Evolutionary conservation across 1,140 invertebrate species (phyloP).

Genomic region (Bathynomus jamesi): DNA sequence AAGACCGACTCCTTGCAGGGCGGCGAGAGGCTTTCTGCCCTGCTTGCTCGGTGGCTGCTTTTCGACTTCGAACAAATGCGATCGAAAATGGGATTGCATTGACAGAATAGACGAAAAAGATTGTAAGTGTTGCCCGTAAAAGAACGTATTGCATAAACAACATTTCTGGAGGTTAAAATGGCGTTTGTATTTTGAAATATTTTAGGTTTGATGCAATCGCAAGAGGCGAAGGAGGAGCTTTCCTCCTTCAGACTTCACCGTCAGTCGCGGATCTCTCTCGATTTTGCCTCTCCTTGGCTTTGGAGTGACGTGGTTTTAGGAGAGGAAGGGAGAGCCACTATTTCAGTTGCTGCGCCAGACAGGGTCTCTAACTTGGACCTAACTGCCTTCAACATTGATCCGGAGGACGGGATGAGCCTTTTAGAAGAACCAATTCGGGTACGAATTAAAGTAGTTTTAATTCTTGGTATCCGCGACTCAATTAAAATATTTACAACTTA

Average conservation of each 20-base stretch:
- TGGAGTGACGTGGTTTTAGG: background rate
- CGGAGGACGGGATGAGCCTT: background rate
- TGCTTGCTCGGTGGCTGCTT: constrained; percentile 68
- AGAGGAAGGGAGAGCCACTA: background rate
- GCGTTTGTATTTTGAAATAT: background rate
- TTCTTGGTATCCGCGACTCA: too few relatives aligned
- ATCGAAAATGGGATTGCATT: constrained; percentile 52
- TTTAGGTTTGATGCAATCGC: background rate
- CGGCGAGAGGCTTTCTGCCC: constrained; percentile 51
- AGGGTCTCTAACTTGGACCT: background rate
- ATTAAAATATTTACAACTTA: too few relatives aligned
- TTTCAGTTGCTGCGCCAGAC: background rate
- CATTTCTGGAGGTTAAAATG: background rate
- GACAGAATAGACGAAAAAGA: constrained; percentile 40
- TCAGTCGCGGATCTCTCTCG: background rate
- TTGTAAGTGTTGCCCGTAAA: constrained; percentile 20
- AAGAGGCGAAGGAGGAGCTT: background rate
- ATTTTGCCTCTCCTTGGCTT: background rate
- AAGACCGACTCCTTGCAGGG: background rate
- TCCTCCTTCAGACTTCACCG: background rate
- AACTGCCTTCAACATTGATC: background rate
- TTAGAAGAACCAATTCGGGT: background rate
- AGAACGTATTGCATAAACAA: background rate
- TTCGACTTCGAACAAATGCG: constrained; percentile 64
- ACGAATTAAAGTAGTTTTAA: too few relatives aligned